Conservation (phyloP, 2,888 invertebrate genomes). For the Corbicula japonica region DNA sequence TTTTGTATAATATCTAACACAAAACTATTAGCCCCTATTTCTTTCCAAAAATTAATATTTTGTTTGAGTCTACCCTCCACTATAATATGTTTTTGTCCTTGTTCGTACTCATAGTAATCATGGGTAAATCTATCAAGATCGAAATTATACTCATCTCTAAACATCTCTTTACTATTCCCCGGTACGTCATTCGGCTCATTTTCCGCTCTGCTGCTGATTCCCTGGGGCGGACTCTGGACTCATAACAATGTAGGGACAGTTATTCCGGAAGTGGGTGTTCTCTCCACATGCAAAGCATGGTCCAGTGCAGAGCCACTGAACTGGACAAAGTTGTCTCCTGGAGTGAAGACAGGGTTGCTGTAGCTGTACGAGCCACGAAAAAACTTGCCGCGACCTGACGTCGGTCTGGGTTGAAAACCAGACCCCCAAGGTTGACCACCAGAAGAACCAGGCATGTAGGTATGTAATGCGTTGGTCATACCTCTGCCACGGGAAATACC, state of each 20-base stretch:
- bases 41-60: too few species aligned
- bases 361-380: constrained; percentile 25
- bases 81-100: too few species aligned
- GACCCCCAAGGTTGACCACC: not conserved
- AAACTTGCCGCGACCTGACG: not conserved
- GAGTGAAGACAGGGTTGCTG: too few species aligned
- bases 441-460: not conserved
- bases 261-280: not conserved
- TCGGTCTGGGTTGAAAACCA: not conserved
- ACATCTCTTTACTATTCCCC: constrained; percentile 7
- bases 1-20: not conserved
- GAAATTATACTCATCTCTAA: constrained; percentile 35
- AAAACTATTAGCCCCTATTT: too few species aligned
- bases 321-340: not conserved
- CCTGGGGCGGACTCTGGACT: not conserved
- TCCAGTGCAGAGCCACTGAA: not conserved
- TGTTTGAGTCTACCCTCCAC: too few species aligned
- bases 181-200: constrained; percentile 1
- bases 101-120: too few species aligned
- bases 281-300: constrained; percentile 18
- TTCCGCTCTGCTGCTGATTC: not conserved
- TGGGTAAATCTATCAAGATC: too few species aligned
- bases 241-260: constrained; percentile 3
- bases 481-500: not conserved
- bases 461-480: not conserved